Evolutionary conservation across 2,797 vertebrate species (phyloP), one percentile per base, ranked within the genome.

Genomic region (Acipenser oxyrinchus): DNA sequence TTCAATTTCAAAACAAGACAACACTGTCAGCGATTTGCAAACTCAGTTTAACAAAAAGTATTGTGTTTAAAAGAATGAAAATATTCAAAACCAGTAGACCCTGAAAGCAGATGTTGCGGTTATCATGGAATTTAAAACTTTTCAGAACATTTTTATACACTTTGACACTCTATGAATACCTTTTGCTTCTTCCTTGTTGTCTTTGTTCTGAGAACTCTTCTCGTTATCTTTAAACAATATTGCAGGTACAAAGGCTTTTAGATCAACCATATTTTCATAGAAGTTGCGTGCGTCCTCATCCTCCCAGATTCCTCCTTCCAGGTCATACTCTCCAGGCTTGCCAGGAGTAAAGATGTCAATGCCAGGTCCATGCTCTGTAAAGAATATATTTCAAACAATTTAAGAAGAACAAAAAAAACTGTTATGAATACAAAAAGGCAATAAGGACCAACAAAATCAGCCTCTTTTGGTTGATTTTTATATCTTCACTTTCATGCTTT

Each of bases 321-420:
- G 83, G 77, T 99, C 96, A 71, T 94, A 98, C 71, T 99, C 97
- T 53, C 95, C 97, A 23, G 96, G 94, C 67, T 98, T 98, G n/a
- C 96, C 97, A 1, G 97, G 96, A n/a, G 96, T 98, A 84, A 99
- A 99, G 76, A 99, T 97, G 75, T 98, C 95, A 49, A 99, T 99
- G 71, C 95, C 97, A 6, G 96, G 93, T 1, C 94, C 94, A 12
- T 97, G 95, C 60, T 99, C 97, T 99, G 82, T 50, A 67, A 76
- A 71, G 62, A 10, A 0, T 74, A 7, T 13, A 52, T 66, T 68
- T 67, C 0, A 9, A 1, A 9, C 23, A 37, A 37, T 37, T 37
- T 37, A 37, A 37, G 12, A 68, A 71, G 3, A 65, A 58, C 64
- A 6, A 61, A 6, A n/a, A 5, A 68, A 1, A 52, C 52, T 18